Conservation (phyloP, 35 echinoderm and acorn worm species). For the Acanthaster planci region DNA sequence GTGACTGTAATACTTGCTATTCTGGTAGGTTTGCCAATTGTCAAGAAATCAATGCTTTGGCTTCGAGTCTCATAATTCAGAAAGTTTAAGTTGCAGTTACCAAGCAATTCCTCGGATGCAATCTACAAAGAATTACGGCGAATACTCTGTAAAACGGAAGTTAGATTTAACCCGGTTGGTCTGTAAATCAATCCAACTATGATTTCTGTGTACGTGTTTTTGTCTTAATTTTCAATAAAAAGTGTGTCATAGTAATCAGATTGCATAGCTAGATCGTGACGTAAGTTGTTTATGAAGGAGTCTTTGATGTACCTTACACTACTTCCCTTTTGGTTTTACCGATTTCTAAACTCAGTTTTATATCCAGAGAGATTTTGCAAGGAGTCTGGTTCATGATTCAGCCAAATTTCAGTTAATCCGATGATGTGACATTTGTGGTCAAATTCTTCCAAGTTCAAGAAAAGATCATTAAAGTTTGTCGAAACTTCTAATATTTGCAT, state of each 20-base stretch:
- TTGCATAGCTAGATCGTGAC: background rate
- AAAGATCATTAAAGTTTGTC: slow-evolving; percentile 1
- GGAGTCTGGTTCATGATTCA: background rate
- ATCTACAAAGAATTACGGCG: background rate
- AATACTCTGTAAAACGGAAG: background rate
- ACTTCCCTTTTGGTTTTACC: background rate
- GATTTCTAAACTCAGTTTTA: background rate
- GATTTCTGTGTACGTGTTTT: background rate
- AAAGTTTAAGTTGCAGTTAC: too few species aligned
- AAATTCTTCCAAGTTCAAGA: background rate
- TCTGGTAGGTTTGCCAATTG: too few species aligned
- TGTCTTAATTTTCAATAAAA: background rate
- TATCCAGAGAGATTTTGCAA: background rate
- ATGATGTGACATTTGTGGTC: background rate
- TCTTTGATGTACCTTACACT: background rate
- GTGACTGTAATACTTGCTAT: too few species aligned
- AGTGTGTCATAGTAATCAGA: background rate
- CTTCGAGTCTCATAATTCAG: too few species aligned
- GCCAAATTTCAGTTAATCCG: background rate
- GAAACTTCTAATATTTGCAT: background rate
- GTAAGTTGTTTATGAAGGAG: background rate
- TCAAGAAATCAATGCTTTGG: too few species aligned
- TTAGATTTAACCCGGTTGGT: background rate
- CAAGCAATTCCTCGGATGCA: too few species aligned
- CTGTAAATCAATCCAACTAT: slow-evolving; percentile 19